Evolutionary conservation across 2,797 vertebrate genomes (phyloP).

Genomic region (Stomatorhinus walkeri): DNA sequence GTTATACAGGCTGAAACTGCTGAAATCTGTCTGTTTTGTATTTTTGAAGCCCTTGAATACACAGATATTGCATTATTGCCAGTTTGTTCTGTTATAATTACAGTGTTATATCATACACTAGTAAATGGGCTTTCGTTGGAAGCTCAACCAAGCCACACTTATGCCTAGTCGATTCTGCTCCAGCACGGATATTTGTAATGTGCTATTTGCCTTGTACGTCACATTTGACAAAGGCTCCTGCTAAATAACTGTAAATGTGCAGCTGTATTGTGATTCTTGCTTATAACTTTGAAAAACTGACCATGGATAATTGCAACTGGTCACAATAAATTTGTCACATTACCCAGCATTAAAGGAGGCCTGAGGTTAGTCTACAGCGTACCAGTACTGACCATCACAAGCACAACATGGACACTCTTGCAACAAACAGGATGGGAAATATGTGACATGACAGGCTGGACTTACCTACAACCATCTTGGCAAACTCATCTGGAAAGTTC

Average conservation of each 20-base stretch:
- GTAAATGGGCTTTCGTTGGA: background rate
- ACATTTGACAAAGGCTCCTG: background rate
- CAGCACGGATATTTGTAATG: background rate
- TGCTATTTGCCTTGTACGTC: background rate
- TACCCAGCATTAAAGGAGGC: background rate
- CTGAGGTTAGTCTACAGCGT: background rate
- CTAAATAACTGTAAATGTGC: background rate
- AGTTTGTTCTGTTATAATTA: background rate
- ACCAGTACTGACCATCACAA: background rate
- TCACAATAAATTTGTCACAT: background rate
- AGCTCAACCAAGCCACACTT: background rate
- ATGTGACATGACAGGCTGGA: background rate
- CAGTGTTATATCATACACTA: background rate
- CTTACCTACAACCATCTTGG: conserved; percentile 90
- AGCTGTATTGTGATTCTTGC: background rate
- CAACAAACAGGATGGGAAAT: background rate
- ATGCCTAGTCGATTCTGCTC: background rate
- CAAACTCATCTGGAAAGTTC: conserved; percentile 95
- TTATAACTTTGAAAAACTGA: background rate
- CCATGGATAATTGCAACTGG: background rate
- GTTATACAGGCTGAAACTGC: background rate
- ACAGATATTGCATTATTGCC: background rate
- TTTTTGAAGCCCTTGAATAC: background rate
- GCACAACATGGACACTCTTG: background rate
- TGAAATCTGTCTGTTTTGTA: background rate